Base-by-base conservation (phyloP, 2,888 invertebrate genomes). In the Tipula lateralis region DNA sequence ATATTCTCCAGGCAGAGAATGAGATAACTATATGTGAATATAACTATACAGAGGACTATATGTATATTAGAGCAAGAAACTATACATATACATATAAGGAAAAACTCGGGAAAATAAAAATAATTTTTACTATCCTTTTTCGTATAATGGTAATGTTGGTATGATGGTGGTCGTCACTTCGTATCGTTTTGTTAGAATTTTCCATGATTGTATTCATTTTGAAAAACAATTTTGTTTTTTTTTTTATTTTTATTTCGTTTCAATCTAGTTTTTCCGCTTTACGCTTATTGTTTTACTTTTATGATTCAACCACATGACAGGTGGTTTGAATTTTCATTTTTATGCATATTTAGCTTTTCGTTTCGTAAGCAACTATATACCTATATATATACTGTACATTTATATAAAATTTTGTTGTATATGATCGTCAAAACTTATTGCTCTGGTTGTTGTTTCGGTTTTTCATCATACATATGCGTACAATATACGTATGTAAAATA, bases 281-380 rank as follows among this genome's bases (percentile, higher is more conserved):
- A 66, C 24, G 66, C 24, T 66, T 66, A 19, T 82, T 16, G 32
- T 82, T 82, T 82, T 16, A 82, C 16, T 82, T 82, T 82, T 82
- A 82, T 82, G 82, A 82, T 82, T 82, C 82, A 82, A 82, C 82
- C 82, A 82, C 82, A 82, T 82, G 82, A 82, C 82, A 82, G 82
- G 82, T 82, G 82, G 82, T 82, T 82, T 13, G n/a, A 82, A 30
- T 82, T 82, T 82, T 29, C 30, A 66, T 66, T 66, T 66, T 50
- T 50, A 50, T 50, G 44, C 66, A 24, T 66, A 66, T 66, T 66
- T 24, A 24, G 24, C 12, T 32, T 32, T 32, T 32, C 13, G 13
- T 13, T 13, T 13, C 39, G 9, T 39, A 1, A 16, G 16, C n/a
- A n/a, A n/a, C n/a, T 44, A 44, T 44, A 44, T 44, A 44, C 44